Conservation (phyloP, 2,113 vertebrate species). For the Pipa parva region DNA sequence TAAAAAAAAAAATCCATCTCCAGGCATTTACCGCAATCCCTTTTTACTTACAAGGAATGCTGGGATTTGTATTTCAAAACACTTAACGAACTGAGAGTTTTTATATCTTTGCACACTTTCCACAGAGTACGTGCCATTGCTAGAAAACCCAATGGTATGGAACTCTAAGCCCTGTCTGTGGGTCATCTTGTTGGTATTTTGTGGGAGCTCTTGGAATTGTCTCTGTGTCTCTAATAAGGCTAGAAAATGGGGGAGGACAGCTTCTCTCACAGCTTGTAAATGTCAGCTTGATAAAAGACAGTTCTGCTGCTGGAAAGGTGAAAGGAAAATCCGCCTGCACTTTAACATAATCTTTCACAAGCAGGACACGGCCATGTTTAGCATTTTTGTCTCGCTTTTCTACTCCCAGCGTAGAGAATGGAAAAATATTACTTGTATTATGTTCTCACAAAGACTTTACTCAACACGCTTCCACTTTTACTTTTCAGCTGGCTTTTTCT, state of each 20-base stretch:
- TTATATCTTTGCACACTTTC: too few species aligned
- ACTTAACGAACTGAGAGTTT: too few species aligned
- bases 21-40: too few species aligned
- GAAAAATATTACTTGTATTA: too few species aligned
- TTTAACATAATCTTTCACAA: slow-evolving; percentile 6
- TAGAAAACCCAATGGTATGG: not conserved
- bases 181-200: slow-evolving; percentile 50
- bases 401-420: not conserved
- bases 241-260: slow-evolving; percentile 48
- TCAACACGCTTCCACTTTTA: too few species aligned
- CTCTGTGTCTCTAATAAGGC: slow-evolving; percentile 51
- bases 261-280: slow-evolving; percentile 56
- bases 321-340: slow-evolving; percentile 42
- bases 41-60: too few species aligned
- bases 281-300: slow-evolving; percentile 45
- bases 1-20: too few species aligned
- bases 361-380: not conserved
- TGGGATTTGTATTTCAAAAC: too few species aligned
- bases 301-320: slow-evolving; percentile 43
- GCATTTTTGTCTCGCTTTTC: not conserved
- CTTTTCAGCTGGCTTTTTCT: too few species aligned
- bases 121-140: not conserved
- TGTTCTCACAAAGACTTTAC: too few species aligned
- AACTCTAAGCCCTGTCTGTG: slow-evolving; percentile 39
- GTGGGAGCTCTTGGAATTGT: slow-evolving; percentile 52